Evolutionary conservation across 2,113 vertebrate genomes (phyloP).

Genomic region (Narcine bancroftii): DNA sequence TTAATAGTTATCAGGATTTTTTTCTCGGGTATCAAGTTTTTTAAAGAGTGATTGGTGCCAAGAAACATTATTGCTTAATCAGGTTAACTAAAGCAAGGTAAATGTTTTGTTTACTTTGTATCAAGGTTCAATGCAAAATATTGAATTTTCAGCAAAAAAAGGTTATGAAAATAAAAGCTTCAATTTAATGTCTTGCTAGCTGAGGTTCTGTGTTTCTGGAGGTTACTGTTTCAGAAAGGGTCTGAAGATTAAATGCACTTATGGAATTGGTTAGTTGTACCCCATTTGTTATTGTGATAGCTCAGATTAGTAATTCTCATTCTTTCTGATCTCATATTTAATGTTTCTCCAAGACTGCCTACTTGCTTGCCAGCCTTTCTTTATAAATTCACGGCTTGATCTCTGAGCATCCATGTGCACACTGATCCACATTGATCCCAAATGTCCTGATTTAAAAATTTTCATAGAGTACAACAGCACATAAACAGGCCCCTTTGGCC

Average conservation of each 20-base stretch:
- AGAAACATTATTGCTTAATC: neutral
- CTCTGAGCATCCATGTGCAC: neutral
- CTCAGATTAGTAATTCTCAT: neutral
- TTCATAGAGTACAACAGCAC: too few relatives aligned
- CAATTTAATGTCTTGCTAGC: neutral
- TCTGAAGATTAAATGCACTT: neutral
- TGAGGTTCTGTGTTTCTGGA: neutral
- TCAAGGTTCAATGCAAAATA: neutral
- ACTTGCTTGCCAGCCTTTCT: neutral
- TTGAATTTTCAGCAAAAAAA: neutral
- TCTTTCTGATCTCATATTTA: neutral
- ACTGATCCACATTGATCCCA: neutral
- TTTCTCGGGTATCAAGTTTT: neutral
- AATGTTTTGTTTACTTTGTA: neutral
- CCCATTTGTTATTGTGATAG: neutral
- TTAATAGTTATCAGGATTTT: neutral
- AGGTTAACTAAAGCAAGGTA: neutral
- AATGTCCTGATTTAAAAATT: neutral
- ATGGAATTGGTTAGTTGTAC: neutral
- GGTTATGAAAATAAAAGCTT: neutral
- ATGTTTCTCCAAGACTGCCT: neutral
- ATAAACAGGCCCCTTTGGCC: too few relatives aligned
- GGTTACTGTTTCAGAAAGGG: neutral
- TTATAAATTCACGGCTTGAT: neutral
- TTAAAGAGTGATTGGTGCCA: neutral